Base-by-base conservation (phyloP, 2,888 invertebrate genomes). In the Oxytorus armatus region DNA sequence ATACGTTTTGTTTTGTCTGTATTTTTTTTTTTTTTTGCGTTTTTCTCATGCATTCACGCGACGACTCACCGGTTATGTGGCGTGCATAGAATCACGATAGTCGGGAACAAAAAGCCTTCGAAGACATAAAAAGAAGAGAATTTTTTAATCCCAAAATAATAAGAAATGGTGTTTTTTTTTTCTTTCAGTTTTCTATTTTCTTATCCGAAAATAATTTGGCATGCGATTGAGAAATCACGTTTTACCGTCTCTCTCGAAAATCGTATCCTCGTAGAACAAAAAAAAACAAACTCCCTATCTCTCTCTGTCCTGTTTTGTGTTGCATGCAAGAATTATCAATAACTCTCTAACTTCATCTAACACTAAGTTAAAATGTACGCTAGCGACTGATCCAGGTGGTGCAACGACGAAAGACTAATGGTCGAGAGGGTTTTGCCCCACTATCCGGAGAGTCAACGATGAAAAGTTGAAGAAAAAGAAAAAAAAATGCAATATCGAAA, bases 291-390 rank as follows among this genome's bases (percentile, higher is more conserved):
- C n/a, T 79, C 77, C 83, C 21, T 78, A 72, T 76, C 51, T 82
- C 81, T 82, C 75, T 83, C 77, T 81, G 69, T 82, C 83, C 84
- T 85, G 76, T 36, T 86, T 73, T 86, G 78, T 88, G 85, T 88
- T 87, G 90, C 90, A 91, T 90, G 90, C 77, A 81, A 47, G 8
- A 63, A 84, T 85, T 81, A 82, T 82, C 79, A 89, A 85, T 89
- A 90, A 89, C 83, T 85, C 85, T 89, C 88, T 90, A 90, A 91
- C 88, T 90, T 89, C 82, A 69, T 86, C 82, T 88, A 87, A 88
- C 84, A 63, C 72, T 14, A 59, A 53, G 36, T 72, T 70, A 21
- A 55, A 29, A n/a, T n/a, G n/a, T 51, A 14, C 21, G 36, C 14
- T 68, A 36, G 42, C 29, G 5, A 63, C 16, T 72, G 29, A 72